These are phyloP conservation scores for Trachelus tabidus DNA, from an alignment of 2,888 invertebrate genomes.

Conservation along the genomic window DNA sequence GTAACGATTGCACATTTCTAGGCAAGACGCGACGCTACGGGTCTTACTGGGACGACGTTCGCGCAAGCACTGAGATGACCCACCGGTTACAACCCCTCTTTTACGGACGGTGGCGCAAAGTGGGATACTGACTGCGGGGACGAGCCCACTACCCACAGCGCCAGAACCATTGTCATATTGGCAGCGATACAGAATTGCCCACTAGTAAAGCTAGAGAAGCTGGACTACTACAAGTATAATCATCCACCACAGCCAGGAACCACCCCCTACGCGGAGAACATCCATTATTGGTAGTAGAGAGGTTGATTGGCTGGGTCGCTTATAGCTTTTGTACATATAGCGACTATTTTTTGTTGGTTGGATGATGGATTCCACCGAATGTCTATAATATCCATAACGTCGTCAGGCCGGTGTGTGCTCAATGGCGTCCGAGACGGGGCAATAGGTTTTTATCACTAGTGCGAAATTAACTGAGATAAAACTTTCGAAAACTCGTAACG, in stretches of 20 bases:
- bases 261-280: not conserved
- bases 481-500: not conserved
- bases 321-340: not conserved
- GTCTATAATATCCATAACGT: not conserved
- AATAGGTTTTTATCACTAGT: not conserved
- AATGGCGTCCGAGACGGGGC: not conserved
- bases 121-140: not conserved
- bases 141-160: not conserved
- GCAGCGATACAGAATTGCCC: not conserved
- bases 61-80: conserved; percentile 50
- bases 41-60: conserved; percentile 39
- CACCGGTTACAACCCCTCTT: conserved; percentile 34
- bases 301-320: not conserved
- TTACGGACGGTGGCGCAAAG: not conserved
- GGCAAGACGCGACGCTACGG: not conserved
- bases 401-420: not conserved
- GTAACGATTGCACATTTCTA: not conserved
- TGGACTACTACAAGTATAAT: not conserved
- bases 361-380: not conserved
- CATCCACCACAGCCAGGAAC: not conserved
- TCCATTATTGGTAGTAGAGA: not conserved
- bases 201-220: not conserved
- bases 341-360: not conserved
- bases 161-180: not conserved
- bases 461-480: not conserved